Evolutionary conservation across 2,888 invertebrate genomes (phyloP).

Genomic region (Polia nebulosa): DNA sequence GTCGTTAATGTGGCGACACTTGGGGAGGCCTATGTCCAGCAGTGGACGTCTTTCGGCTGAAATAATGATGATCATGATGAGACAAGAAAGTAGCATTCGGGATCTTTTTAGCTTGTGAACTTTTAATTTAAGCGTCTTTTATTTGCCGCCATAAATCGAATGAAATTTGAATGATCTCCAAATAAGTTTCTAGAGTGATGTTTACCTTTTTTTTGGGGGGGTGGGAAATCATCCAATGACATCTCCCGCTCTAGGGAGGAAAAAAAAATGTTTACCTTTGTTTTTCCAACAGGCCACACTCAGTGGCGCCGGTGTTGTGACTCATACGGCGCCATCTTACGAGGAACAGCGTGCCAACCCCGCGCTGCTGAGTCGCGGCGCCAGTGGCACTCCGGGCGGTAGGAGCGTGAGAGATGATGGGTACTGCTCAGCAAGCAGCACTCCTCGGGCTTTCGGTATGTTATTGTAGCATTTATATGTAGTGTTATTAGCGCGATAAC

Average conservation of each 20-base stretch:
- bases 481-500: constrained; percentile 76
- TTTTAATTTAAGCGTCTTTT: too few relatives aligned
- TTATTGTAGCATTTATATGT: not conserved
- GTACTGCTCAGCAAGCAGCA: constrained; percentile 93
- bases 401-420: constrained; percentile 91
- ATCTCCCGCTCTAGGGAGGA: too few relatives aligned
- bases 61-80: too few relatives aligned
- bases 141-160: not conserved
- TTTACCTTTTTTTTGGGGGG: too few relatives aligned
- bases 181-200: too few relatives aligned
- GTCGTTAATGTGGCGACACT: too few relatives aligned
- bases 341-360: constrained; percentile 88
- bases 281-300: constrained; percentile 78
- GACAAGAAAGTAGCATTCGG: too few relatives aligned
- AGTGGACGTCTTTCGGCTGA: too few relatives aligned
- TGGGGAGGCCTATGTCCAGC: too few relatives aligned
- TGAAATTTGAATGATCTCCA: not conserved
- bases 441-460: constrained; percentile 92
- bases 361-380: constrained; percentile 81
- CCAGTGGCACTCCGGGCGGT: constrained; percentile 84
- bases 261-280: not conserved
- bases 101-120: too few relatives aligned
- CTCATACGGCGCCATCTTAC: constrained; percentile 87
- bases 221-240: too few relatives aligned
- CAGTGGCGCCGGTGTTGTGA: constrained; percentile 79